Percentiles rank a stretch among this genome's conserved stretches.
Conservation (phyloP, 2,888 invertebrate genomes). For the Craniophora ligustri region DNA sequence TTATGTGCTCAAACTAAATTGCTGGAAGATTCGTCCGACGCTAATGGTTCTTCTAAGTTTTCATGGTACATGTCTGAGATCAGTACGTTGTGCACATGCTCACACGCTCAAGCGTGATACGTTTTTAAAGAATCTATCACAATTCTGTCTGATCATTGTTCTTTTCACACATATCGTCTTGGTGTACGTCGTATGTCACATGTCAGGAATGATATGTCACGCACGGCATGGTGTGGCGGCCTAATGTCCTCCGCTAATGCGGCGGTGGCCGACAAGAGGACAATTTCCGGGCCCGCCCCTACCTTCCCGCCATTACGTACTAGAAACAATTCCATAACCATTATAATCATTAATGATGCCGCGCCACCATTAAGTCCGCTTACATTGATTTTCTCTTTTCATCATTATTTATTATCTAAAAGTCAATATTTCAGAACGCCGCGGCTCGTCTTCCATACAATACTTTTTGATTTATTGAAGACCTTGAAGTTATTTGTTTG, state of each 20-base stretch:
- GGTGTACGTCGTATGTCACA: slow-evolving; percentile 73
- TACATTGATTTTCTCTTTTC: slow-evolving; percentile 69
- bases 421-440: slow-evolving; percentile 50
- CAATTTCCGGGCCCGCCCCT: slow-evolving; percentile 85
- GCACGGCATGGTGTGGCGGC: slow-evolving; percentile 68
- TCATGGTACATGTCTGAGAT: slow-evolving; percentile 73
- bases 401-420: slow-evolving; percentile 65
- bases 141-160: slow-evolving; percentile 69
- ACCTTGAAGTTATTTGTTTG: slow-evolving; percentile 54
- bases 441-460: slow-evolving; percentile 33
- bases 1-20: slow-evolving; percentile 87
- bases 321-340: slow-evolving; percentile 83
- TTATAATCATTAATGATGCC: slow-evolving; percentile 81
- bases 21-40: slow-evolving; percentile 83
- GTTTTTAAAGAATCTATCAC: slow-evolving; percentile 46
- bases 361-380: slow-evolving; percentile 65
- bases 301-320: slow-evolving; percentile 80
- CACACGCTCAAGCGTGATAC: slow-evolving; percentile 41
- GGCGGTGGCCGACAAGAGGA: slow-evolving; percentile 81
- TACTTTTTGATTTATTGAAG: slow-evolving; percentile 52
- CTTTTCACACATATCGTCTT: slow-evolving; percentile 59
- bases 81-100: slow-evolving; percentile 26
- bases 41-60: slow-evolving; percentile 77
- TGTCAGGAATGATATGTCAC: slow-evolving; percentile 76
- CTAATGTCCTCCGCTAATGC: slow-evolving; percentile 85